Conservation (phyloP, 37 sponge, comb jelly and placozoan species). For the Halichondria panicea region DNA sequence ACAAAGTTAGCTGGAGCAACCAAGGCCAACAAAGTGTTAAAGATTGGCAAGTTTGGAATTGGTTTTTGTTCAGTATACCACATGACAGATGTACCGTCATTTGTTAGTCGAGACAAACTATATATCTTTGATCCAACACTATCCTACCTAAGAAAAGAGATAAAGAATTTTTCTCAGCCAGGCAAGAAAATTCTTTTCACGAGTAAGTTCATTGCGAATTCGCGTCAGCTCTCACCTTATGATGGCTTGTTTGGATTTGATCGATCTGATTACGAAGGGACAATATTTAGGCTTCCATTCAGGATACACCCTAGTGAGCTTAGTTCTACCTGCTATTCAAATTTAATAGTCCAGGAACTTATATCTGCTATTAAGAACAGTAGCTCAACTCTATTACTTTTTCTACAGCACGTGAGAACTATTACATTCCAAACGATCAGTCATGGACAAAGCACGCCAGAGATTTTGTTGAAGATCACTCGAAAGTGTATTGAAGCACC, state of each 20-base stretch:
- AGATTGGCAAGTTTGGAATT: conserved; percentile 69
- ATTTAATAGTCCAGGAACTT: conserved; percentile 14
- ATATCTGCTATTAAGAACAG: conserved; percentile 7
- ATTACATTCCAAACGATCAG: conserved; percentile 36
- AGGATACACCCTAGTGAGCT: conserved; percentile 46
- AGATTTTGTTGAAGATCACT: no score
- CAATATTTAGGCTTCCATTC: conserved; percentile 70
- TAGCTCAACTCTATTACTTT: conserved; percentile 54
- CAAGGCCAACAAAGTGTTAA: conserved; percentile 52
- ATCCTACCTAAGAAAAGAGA: conserved; percentile 27
- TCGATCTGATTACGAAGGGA: conserved; percentile 23
- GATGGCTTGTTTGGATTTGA: conserved; percentile 46
- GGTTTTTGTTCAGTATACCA: conserved; percentile 80
- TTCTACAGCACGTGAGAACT: conserved; percentile 31
- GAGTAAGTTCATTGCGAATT: conserved; percentile 6
- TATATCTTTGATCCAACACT: conserved; percentile 76
- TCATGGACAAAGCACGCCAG: not conserved
- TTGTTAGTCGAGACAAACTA: conserved; percentile 49
- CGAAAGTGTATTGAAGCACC: no score
- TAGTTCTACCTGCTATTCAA: conserved; percentile 43
- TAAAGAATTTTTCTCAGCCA: conserved; percentile 39
- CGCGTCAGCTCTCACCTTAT: conserved; percentile 65
- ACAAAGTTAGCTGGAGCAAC: conserved; percentile 80
- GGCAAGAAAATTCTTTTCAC: conserved; percentile 47
- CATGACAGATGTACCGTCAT: conserved; percentile 73